Percentiles rank a stretch among this genome's conserved stretches.
phyloP scores from a whole-genome alignment of 2,797 vertebrate species.

The Oreonectes daqikongensis region DNA sequence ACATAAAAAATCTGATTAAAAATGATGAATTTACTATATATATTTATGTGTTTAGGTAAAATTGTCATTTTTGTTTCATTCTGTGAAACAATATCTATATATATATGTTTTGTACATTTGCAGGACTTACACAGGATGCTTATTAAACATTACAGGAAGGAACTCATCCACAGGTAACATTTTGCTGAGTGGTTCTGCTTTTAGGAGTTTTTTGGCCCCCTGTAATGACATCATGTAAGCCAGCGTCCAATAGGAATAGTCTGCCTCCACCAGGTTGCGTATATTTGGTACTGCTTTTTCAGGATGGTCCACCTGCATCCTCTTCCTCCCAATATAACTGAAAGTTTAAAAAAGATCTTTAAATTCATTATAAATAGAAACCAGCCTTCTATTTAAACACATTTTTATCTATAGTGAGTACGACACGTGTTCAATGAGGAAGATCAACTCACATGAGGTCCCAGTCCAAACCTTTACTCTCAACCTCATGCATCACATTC shows the following conservation, averaged over 20 bases:
- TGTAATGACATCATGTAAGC: conserved; percentile 88
- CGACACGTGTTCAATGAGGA: not conserved
- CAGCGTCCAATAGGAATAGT: conserved; percentile 94
- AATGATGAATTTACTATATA: too few relatives aligned
- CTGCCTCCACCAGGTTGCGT: conserved; percentile 88
- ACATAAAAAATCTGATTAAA: too few relatives aligned
- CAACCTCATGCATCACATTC: conserved; percentile 85
- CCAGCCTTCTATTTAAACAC: not conserved
- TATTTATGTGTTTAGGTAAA: too few relatives aligned
- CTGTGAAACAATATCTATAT: too few relatives aligned
- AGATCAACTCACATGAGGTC: conserved; percentile 84
- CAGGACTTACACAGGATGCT: conserved; percentile 87
- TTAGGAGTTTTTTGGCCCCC: conserved; percentile 87
- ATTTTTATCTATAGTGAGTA: not conserved
- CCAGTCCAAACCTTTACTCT: conserved; percentile 82
- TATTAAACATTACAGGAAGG: conserved; percentile 91
- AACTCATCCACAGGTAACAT: conserved; percentile 93
- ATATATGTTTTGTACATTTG: not conserved
- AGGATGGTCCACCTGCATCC: conserved; percentile 90
- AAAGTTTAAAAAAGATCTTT: not conserved
- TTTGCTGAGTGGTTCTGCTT: conserved; percentile 81
- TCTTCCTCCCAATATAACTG: conserved; percentile 91
- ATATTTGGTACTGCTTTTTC: conserved; percentile 87
- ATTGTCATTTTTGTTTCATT: too few relatives aligned
- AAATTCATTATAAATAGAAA: not conserved